Evolutionary conservation across 2,113 vertebrate species (phyloP), one percentile per base, ranked within the genome.

Genomic region (Nibea albiflora): DNA sequence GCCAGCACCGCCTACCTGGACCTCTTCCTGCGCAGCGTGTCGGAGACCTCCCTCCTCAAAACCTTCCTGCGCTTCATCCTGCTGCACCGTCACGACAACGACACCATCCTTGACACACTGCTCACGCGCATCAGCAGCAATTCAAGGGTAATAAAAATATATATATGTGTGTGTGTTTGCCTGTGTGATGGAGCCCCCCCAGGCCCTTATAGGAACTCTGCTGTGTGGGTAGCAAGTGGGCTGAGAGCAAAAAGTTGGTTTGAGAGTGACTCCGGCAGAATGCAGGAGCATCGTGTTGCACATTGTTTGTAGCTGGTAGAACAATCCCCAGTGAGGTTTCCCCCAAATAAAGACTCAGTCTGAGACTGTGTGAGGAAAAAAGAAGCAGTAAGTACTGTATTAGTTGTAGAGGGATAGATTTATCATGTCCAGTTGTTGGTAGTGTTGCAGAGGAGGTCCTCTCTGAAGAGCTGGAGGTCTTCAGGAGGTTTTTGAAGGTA

Each of bases 1-100:
- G 97, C 98, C 88, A 99, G 97, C 95, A 99, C 97, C 0, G 98
- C 98, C 22, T 99, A 99, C 94, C 94, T 99, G 90, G 98, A 99
- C 82, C 96, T 99, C 73, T 99, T 99, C 93, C 95, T 99, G 86
- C 97, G 97, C 92, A 98, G 96, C 7, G 89, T 98, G 90, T 97
- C 96, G 0, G 98, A 98, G 89, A 95, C 96, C 0, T 94, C 97
- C 7, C 96, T 99, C 81, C 96, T 99, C 26, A 96, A 96, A 83
- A 97, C 98, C 91, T 99, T 99, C 93, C 95, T 99, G 92, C 95
- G 97, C 72, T 99, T 99, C 35, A 93, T 99, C 85, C 93, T 99
- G 88, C 94, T 99, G 84, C 98, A 99, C 93, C 94, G 94, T 83
- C 97, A 99, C 1, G 98, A 99, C 92, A 96, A 95, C 71, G 91